These are phyloP conservation scores for Zaprionus obscuricornis DNA, from an alignment of 2,888 invertebrate genomes.

Conservation along the genomic window DNA sequence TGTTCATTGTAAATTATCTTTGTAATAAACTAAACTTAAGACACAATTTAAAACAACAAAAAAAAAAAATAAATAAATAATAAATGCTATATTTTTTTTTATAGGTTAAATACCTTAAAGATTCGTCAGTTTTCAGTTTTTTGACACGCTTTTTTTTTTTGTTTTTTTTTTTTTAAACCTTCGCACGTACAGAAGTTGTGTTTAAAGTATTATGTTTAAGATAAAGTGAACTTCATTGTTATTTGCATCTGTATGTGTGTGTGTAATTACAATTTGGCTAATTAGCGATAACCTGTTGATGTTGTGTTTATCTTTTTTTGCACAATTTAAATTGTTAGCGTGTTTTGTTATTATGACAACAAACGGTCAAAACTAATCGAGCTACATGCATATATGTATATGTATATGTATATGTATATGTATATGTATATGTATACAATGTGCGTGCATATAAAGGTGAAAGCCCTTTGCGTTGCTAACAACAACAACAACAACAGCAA, in stretches of 20 bases:
- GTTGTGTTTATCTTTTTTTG: constrained; percentile 17
- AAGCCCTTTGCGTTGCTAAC: constrained; percentile 57
- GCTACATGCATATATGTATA: constrained; percentile 3
- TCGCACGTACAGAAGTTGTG: constrained; percentile 26
- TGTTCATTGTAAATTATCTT: no score
- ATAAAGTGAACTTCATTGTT: constrained; percentile 37
- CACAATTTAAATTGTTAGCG: constrained; percentile 26
- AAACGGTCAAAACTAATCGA: constrained; percentile 14
- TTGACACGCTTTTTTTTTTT: constrained; percentile 26
- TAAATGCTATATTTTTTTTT: constrained; percentile 5
- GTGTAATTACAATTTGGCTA: constrained; percentile 47
- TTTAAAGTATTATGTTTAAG: no score
- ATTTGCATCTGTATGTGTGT: constrained; percentile 30
- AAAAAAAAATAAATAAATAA: neutral
- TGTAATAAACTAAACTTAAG: neutral
- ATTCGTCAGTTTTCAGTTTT: constrained; percentile 11
- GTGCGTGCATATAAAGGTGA: constrained; percentile 60
- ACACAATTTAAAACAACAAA: neutral
- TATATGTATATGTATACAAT: constrained; percentile 33
- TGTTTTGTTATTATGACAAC: constrained; percentile 48
- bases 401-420: no score
- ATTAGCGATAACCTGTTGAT: constrained; percentile 65
- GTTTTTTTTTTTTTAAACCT: no score
- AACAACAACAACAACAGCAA: constrained; percentile 6
- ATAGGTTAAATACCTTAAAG: constrained; percentile 37